These are phyloP conservation scores for Vesta saturnalis DNA, from an alignment of 2,888 invertebrate species.

Conservation along the genomic window DNA sequence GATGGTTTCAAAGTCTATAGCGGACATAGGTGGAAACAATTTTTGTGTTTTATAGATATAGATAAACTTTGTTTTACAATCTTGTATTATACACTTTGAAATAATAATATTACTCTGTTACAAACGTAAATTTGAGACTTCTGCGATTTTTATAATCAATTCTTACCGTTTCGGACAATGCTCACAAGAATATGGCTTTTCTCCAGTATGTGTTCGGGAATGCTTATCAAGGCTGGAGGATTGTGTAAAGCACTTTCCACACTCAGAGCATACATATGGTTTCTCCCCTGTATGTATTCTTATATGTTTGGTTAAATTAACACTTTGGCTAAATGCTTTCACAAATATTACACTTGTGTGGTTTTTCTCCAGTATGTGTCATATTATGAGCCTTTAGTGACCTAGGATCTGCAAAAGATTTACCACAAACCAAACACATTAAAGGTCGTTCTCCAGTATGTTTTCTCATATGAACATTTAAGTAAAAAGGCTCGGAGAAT, in stretches of 20 bases:
- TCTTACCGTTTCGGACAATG: slow-evolving; percentile 48
- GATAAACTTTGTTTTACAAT: too few species aligned
- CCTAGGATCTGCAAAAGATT: slow-evolving; percentile 54
- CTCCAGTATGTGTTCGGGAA: slow-evolving; percentile 46
- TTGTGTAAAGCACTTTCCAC: slow-evolving; percentile 53
- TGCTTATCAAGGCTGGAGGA: slow-evolving; percentile 52
- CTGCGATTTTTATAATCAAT: too few species aligned
- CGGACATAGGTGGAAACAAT: too few species aligned
- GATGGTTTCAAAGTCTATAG: too few species aligned
- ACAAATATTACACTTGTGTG: slow-evolving; percentile 52
- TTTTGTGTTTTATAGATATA: too few species aligned
- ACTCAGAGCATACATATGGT: slow-evolving; percentile 51
- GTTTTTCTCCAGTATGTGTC: slow-evolving; percentile 51
- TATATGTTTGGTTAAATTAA: slow-evolving; percentile 53
- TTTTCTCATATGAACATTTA: slow-evolving; percentile 53
- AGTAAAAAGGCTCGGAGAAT: slow-evolving; percentile 53
- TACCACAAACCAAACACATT: slow-evolving; percentile 50
- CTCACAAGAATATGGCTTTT: slow-evolving; percentile 47
- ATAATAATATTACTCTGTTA: too few species aligned
- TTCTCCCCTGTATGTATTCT: slow-evolving; percentile 53
- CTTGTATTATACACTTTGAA: too few species aligned
- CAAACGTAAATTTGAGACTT: too few species aligned
- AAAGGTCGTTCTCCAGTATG: slow-evolving; percentile 55
- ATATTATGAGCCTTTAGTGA: slow-evolving; percentile 52
- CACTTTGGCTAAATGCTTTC: slow-evolving; percentile 51